These are phyloP conservation scores for Epizoanthus illoricatus DNA, from an alignment of 92 coral and sea anemone genomes.

Conservation along the genomic window DNA sequence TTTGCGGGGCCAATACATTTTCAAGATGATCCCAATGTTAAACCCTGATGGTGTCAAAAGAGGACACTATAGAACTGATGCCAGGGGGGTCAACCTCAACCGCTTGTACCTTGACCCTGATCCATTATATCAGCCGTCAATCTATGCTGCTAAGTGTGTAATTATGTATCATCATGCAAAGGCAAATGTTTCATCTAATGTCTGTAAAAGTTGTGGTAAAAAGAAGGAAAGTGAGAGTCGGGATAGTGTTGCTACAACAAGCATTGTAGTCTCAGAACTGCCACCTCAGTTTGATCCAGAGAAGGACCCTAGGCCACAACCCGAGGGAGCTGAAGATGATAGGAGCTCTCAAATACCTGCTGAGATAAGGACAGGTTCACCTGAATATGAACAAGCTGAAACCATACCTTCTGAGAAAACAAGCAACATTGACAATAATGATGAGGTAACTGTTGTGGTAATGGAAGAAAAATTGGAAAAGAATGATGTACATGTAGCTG, in stretches of 20 bases:
- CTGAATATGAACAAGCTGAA: constrained; percentile 18
- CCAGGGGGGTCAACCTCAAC: constrained; percentile 88
- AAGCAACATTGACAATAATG: neutral
- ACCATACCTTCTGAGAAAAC: neutral
- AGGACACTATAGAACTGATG: constrained; percentile 95
- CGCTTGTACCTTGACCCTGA: constrained; percentile 94
- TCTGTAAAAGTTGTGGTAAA: constrained; percentile 21
- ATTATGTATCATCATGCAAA: constrained; percentile 68
- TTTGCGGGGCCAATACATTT: constrained; percentile 77
- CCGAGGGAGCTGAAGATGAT: neutral
- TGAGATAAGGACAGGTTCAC: constrained; percentile 15
- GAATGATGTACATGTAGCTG: constrained; percentile 18
- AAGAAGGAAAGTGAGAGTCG: neutral
- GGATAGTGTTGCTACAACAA: neutral
- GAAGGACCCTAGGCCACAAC: neutral
- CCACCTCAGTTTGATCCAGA: neutral
- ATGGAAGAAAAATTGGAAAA: constrained; percentile 18
- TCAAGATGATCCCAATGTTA: constrained; percentile 90
- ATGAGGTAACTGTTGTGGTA: neutral
- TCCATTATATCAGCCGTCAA: constrained; percentile 79
- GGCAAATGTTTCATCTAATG: constrained; percentile 13
- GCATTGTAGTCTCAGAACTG: constrained; percentile 1
- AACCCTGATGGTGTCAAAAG: constrained; percentile 98
- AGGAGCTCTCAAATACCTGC: neutral
- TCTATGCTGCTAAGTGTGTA: constrained; percentile 82